Evolutionary conservation across 2,888 invertebrate species (phyloP).

Genomic region (Sinohyriopsis cumingii): DNA sequence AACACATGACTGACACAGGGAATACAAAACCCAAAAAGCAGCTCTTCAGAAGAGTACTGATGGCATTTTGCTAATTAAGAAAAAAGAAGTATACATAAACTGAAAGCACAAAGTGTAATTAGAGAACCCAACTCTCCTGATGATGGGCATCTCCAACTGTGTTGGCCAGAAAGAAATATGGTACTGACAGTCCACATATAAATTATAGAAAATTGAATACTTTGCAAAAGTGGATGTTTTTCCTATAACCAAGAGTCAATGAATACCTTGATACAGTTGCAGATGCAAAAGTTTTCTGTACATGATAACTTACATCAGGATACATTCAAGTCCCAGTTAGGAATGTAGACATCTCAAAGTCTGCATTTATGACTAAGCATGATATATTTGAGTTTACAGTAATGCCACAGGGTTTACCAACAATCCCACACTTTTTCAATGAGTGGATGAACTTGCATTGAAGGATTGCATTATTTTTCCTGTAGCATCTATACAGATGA

Average conservation of each 20-base stretch:
- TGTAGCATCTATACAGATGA: constrained; percentile 28
- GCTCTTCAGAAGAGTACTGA: not conserved
- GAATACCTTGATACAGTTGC: not conserved
- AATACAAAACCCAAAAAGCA: not conserved
- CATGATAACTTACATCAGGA: not conserved
- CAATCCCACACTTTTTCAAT: not conserved
- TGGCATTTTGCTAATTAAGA: not conserved
- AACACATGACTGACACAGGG: not conserved
- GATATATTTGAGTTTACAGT: not conserved
- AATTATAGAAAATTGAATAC: not conserved
- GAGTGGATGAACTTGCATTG: not conserved
- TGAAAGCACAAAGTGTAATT: too few species aligned
- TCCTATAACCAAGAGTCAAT: not conserved
- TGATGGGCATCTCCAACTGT: not conserved
- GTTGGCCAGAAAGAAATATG: not conserved
- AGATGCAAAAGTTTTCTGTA: not conserved
- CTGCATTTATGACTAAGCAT: not conserved
- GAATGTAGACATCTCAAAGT: not conserved
- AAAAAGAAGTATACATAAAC: too few species aligned
- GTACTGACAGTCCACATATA: not conserved
- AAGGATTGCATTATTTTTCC: not conserved
- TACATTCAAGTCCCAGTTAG: constrained; percentile 4
- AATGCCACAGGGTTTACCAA: not conserved
- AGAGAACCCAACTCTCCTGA: not conserved
- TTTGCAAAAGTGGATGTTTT: not conserved